phyloP scores from a whole-genome alignment of 2,888 invertebrate species.

The Calliscelio sp. region DNA sequence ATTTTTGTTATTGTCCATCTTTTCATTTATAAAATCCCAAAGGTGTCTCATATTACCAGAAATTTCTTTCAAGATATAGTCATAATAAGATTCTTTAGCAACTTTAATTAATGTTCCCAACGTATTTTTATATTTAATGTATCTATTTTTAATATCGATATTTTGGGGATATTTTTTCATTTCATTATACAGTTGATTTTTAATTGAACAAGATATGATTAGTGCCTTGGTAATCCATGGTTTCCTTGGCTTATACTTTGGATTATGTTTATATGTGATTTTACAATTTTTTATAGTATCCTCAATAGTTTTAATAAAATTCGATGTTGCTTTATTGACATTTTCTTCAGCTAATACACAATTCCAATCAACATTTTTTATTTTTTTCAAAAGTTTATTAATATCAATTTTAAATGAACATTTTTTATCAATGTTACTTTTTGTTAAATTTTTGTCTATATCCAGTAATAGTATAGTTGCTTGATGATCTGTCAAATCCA shows the following conservation, averaged over 20 bases:
- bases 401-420: not conserved
- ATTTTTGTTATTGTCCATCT: slow-evolving; percentile 2
- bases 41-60: not conserved
- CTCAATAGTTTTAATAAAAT: not conserved
- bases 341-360: not conserved
- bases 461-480: too few relatives aligned
- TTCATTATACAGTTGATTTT: slow-evolving; percentile 10
- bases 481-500: too few relatives aligned
- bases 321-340: not conserved
- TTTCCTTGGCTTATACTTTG: slow-evolving; percentile 1
- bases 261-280: too few relatives aligned
- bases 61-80: not conserved
- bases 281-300: not conserved
- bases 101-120: not conserved
- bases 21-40: slow-evolving; percentile 8
- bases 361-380: not conserved
- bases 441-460: not conserved
- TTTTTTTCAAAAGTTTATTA: not conserved
- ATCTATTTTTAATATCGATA: not conserved
- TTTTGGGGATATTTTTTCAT: not conserved
- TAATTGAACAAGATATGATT: slow-evolving; percentile 1
- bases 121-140: not conserved
- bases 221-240: slow-evolving; percentile 12
- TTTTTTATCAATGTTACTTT: not conserved
- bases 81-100: not conserved